Percentiles rank a stretch among this genome's conserved stretches.
phyloP scores from a whole-genome alignment of 2,888 invertebrate genomes.

The Ganaspis brasiliensis region DNA sequence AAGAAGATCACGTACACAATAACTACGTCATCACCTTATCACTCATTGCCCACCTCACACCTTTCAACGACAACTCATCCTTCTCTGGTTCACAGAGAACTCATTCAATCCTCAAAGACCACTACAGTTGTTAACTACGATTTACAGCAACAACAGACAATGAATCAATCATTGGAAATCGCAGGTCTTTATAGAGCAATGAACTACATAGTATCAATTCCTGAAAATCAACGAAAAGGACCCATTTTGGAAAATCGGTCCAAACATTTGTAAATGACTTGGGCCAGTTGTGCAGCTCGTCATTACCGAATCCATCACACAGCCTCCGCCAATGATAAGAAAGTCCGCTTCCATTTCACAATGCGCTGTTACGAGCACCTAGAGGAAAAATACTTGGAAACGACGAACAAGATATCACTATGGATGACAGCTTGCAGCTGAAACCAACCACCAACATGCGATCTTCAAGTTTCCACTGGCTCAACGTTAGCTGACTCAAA shows the following conservation, averaged over 20 bases:
- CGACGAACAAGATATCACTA: not conserved
- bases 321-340: not conserved
- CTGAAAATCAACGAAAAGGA: not conserved
- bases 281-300: not conserved
- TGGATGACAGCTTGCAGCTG: not conserved
- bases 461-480: not conserved
- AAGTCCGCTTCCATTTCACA: not conserved
- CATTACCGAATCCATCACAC: not conserved
- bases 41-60: not conserved
- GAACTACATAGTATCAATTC: not conserved
- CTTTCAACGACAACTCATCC: not conserved
- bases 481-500: not conserved
- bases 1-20: not conserved
- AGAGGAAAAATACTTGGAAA: too few relatives aligned
- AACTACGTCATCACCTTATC: not conserved
- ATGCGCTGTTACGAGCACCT: not conserved
- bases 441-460: not conserved
- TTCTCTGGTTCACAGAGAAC: not conserved
- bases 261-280: not conserved
- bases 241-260: not conserved
- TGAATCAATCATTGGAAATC: too few relatives aligned
- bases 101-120: too few relatives aligned
- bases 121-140: too few relatives aligned
- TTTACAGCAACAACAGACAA: too few relatives aligned
- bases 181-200: too few relatives aligned